phyloP scores from a whole-genome alignment of 2,113 vertebrate genomes.

The Ceyx cyanopectus region DNA sequence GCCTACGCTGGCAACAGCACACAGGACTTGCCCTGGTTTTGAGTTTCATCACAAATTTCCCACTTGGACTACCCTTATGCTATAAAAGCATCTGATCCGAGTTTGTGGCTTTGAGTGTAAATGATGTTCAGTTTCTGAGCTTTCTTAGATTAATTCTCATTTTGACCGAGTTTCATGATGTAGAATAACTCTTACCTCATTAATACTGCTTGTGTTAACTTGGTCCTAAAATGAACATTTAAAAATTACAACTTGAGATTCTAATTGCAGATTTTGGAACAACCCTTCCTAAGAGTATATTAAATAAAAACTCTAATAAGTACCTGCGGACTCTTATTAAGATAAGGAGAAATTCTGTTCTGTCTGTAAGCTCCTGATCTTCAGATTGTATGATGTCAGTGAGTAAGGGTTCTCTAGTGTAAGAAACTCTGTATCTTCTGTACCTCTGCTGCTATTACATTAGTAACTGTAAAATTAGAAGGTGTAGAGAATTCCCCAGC shows the following conservation, averaged over 20 bases:
- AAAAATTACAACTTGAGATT: not conserved
- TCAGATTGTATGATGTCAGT: not conserved
- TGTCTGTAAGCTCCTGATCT: not conserved
- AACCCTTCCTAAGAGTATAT: not conserved
- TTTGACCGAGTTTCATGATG: not conserved
- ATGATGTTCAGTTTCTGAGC: not conserved
- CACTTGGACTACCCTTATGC: not conserved
- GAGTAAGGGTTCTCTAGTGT: not conserved
- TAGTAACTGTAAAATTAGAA: not conserved
- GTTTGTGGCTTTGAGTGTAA: slow-evolving; percentile 6
- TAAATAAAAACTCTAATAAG: not conserved
- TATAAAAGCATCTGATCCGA: slow-evolving; percentile 30
- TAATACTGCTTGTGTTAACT: not conserved
- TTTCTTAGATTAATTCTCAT: not conserved
- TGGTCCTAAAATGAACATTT: not conserved
- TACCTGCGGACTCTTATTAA: not conserved
- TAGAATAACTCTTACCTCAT: not conserved
- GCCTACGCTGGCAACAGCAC: not conserved
- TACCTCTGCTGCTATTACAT: not conserved
- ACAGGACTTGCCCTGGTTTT: not conserved
- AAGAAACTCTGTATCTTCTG: not conserved
- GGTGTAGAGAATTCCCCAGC: not conserved
- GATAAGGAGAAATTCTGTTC: not conserved
- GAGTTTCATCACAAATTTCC: not conserved
- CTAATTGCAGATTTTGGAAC: not conserved